phyloP scores from a whole-genome alignment of 2,888 invertebrate genomes.

The Diploptera punctata region DNA sequence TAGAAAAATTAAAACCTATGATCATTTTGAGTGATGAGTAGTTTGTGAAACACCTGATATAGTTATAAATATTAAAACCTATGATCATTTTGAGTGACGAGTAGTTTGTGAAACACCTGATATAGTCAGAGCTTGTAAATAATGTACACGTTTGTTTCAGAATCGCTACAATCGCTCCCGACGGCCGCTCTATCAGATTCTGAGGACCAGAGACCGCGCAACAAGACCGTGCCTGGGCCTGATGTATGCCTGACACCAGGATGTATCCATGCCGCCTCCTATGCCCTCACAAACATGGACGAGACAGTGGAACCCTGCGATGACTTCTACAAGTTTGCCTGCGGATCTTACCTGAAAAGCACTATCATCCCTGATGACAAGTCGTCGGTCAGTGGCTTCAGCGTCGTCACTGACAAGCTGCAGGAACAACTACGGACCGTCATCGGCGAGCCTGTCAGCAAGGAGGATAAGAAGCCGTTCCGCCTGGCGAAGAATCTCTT shows the following conservation, averaged over 20 bases:
- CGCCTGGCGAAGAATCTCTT: conserved; percentile 82
- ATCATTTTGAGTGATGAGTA: too few species aligned
- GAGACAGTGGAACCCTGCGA: conserved; percentile 76
- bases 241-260: conserved; percentile 74
- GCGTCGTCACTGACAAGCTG: conserved; percentile 74
- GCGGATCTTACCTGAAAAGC: conserved; percentile 74
- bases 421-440: conserved; percentile 75
- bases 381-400: conserved; percentile 70
- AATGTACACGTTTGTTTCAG: too few species aligned
- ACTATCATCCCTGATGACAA: conserved; percentile 83
- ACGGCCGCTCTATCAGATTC: conserved; percentile 13
- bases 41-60: too few species aligned
- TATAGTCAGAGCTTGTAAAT: too few species aligned
- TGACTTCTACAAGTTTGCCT: conserved; percentile 82
- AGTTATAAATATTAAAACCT: too few species aligned
- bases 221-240: conserved; percentile 48
- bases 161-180: conserved; percentile 3
- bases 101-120: too few species aligned
- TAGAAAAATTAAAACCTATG: too few species aligned
- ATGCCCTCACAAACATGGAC: conserved; percentile 75
- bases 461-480: conserved; percentile 70
- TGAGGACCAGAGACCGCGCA: conserved; percentile 48
- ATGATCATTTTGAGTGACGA: too few species aligned
- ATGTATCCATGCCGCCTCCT: conserved; percentile 78
- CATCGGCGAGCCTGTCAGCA: conserved; percentile 67